A percentile compares a stretch with the other conserved stretches of the same genome.
Evolutionary conservation across 2,113 vertebrate species (phyloP).

Genomic region (Hoplias malabaricus): DNA sequence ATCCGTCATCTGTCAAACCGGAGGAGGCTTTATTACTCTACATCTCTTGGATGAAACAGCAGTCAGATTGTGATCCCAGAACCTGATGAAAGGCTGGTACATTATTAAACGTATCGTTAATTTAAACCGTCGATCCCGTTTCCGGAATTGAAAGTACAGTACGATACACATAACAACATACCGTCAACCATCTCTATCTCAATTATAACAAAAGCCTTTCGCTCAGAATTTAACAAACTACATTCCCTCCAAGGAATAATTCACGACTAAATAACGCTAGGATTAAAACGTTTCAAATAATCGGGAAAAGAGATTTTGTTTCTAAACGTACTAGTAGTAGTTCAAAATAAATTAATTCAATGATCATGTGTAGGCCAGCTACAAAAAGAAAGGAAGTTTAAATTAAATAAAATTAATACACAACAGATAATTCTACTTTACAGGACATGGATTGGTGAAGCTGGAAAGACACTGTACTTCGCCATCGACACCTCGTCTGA

Average conservation of each 20-base stretch:
- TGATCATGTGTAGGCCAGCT: slow-evolving; percentile 98
- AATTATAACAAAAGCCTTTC: not conserved
- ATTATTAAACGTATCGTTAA: not conserved
- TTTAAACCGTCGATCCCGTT: not conserved
- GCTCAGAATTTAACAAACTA: slow-evolving; percentile 8
- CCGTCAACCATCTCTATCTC: not conserved
- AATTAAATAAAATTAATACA: slow-evolving; percentile 64
- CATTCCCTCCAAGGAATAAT: slow-evolving; percentile 31
- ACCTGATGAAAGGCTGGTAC: not conserved
- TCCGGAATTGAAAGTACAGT: too few species aligned
- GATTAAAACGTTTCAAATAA: slow-evolving; percentile 67
- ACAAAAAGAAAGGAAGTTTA: slow-evolving; percentile 73
- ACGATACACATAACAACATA: too few species aligned
- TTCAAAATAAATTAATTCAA: slow-evolving; percentile 91
- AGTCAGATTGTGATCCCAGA: not conserved
- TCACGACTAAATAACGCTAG: slow-evolving; percentile 11
- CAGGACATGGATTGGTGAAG: slow-evolving; percentile 81
- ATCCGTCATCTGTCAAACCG: not conserved
- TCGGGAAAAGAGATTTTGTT: slow-evolving; percentile 72
- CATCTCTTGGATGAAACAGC: not conserved
- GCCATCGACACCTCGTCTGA: slow-evolving; percentile 75
- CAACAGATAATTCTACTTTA: slow-evolving; percentile 85
- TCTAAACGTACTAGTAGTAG: slow-evolving; percentile 79
- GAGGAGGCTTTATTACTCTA: not conserved
- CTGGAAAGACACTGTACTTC: slow-evolving; percentile 82